Evolutionary conservation across 2,797 vertebrate genomes (phyloP), one percentile per base, ranked within the genome.

Genomic region (Clamator glandarius): DNA sequence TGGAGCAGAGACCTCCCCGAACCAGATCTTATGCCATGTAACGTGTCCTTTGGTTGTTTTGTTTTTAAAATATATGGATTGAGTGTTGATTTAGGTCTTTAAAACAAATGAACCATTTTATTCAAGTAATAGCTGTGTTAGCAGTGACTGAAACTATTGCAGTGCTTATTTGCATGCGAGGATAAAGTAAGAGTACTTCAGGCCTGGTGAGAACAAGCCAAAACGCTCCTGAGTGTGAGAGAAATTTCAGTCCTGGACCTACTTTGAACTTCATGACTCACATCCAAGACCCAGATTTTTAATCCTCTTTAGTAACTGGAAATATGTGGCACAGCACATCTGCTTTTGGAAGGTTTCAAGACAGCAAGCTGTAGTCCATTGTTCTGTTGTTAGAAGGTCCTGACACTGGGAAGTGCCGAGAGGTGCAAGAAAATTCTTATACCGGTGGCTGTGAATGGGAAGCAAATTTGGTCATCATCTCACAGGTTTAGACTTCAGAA

Each of bases 41-140:
- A 63, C 8, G 2, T 33, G 63, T 67, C 67, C 36, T 93, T 79
- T 25, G 39, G 84, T 51, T 64, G 15, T 69, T 87, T 92, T 93
- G 70, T 28, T 91, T 91, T 93, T 76, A 50, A 78, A 96, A 95
- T 87, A 79, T 70, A 77, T 87, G 55, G 70, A 82, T 76, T 57
- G 70, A 92, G 33, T 74, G 83, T 84, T 93, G 87, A 85, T 84
- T 87, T 86, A 81, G 63, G 70, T 84, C 91, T 95, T 96, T 93
- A 92, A 93, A 95, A 96, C 23, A 89, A 96, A 96, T 85, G 87
- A 93, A 85, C 81, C 61, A 2, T 93, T 95, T 96, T 78, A 95
- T 87, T 92, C 68, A 89, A 85, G 89, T 76, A 92, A 85, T 91
- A 92, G 73, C 81, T 83, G 62, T 6, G 11, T 72, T 95, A 95